Percentiles rank a stretch among this genome's conserved stretches.
Conservation (phyloP, 2,888 invertebrate genomes). For the Creontiades dilutus region DNA sequence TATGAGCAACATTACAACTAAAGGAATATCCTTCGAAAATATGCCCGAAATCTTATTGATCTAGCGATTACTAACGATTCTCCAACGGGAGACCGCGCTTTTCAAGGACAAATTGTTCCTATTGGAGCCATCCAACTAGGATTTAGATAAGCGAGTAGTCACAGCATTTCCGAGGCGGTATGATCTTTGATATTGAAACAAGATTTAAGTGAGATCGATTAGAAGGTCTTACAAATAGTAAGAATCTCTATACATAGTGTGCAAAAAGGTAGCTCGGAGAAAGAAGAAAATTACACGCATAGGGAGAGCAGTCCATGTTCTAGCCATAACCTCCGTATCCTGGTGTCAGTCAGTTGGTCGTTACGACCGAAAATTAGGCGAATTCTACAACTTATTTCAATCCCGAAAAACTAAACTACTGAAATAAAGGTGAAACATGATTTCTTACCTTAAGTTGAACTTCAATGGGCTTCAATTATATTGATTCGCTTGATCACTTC, state of each 20-base stretch:
- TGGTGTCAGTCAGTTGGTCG: neutral
- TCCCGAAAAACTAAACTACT: neutral
- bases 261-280: neutral
- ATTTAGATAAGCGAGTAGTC: too few relatives aligned
- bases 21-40: too few relatives aligned
- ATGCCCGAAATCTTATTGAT: too few relatives aligned
- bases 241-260: too few relatives aligned
- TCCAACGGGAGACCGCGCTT: constrained; percentile 15
- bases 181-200: too few relatives aligned
- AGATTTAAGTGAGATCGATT: too few relatives aligned
- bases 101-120: constrained; percentile 31
- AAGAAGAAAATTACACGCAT: too few relatives aligned
- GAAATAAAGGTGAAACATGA: neutral
- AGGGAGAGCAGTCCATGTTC: constrained; percentile 9
- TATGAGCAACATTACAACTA: too few relatives aligned
- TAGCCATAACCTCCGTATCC: constrained; percentile 7
- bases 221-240: too few relatives aligned
- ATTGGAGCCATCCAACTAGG: too few relatives aligned
- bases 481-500: neutral
- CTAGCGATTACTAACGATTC: too few relatives aligned
- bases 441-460: neutral
- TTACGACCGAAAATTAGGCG: neutral
- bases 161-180: too few relatives aligned
- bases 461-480: neutral
- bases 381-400: neutral